phyloP scores from a whole-genome alignment of 2,888 invertebrate genomes.

The Teinopalpus imperialis region DNA sequence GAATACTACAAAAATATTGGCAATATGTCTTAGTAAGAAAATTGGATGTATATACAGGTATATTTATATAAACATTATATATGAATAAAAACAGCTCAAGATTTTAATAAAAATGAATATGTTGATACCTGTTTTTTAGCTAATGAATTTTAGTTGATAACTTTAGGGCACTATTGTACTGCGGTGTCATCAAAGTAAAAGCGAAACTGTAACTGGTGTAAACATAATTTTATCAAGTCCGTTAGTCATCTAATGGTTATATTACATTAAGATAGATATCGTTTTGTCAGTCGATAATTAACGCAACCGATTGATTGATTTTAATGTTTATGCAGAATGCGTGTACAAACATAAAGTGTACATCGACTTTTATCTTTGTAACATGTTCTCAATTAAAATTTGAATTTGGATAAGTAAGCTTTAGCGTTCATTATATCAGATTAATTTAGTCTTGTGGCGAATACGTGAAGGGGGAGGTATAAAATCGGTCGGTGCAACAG shows the following conservation, averaged over 20 bases:
- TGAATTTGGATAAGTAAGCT: conserved; percentile 8
- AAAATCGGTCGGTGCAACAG: conserved; percentile 55
- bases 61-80: too few species aligned
- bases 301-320: conserved; percentile 13
- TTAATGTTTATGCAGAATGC: conserved; percentile 23
- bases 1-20: background rate
- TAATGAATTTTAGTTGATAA: too few species aligned
- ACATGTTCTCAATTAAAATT: conserved; percentile 21
- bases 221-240: conserved; percentile 9
- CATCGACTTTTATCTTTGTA: conserved; percentile 7
- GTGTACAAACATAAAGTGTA: conserved; percentile 19
- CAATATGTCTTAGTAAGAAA: too few species aligned
- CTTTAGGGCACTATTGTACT: too few species aligned
- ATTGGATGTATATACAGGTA: too few species aligned
- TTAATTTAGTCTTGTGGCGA: conserved; percentile 17
- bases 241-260: conserved; percentile 17
- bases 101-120: too few species aligned
- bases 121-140: too few species aligned
- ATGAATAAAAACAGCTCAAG: too few species aligned
- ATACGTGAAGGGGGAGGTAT: conserved; percentile 34
- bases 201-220: background rate
- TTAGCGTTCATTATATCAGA: conserved; percentile 1
- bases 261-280: conserved; percentile 19
- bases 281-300: conserved; percentile 12
- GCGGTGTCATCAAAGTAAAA: conserved; percentile 8